A percentile compares a stretch with the other conserved stretches of the same genome.
phyloP scores from a whole-genome alignment of 1,140 invertebrate species.

The Drosophila kepulauana region DNA sequence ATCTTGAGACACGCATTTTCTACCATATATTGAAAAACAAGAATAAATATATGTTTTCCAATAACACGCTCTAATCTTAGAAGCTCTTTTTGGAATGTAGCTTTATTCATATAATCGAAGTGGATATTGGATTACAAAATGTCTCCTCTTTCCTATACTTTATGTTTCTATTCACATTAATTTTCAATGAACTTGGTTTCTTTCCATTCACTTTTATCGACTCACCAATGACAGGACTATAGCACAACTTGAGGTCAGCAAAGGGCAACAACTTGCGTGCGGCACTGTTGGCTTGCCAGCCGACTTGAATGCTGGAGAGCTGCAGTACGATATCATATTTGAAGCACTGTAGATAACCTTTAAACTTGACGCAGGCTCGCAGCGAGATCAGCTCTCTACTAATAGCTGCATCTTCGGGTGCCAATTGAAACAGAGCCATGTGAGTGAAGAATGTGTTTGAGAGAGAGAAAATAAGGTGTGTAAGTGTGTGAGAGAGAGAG shows the following conservation, averaged over 20 bases:
- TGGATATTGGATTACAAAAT: too few species aligned
- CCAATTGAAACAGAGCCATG: conserved; percentile 53
- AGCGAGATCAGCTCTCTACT: conserved; percentile 45
- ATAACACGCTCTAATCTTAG: too few species aligned
- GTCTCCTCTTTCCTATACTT: too few species aligned
- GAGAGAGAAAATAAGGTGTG: background rate
- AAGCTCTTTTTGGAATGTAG: too few species aligned
- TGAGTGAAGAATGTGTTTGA: background rate
- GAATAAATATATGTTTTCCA: too few species aligned
- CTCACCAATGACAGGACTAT: conserved; percentile 47
- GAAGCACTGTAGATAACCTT: background rate
- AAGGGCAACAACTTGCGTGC: conserved; percentile 33
- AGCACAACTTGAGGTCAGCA: conserved; percentile 43
- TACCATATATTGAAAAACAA: too few species aligned
- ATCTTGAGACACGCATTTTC: too few species aligned
- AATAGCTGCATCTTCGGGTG: conserved; percentile 44
- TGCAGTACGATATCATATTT: conserved; percentile 40
- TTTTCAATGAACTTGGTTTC: too few species aligned
- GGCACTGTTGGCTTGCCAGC: conserved; percentile 19
- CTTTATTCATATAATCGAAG: too few species aligned
- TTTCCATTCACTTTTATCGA: background rate
- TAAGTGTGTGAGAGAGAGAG: background rate
- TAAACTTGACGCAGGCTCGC: conserved; percentile 35
- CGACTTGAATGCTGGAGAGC: conserved; percentile 43
- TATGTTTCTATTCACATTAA: too few species aligned